Evolutionary conservation across 1,140 invertebrate species (phyloP).

Genomic region (Augochlora pura): DNA sequence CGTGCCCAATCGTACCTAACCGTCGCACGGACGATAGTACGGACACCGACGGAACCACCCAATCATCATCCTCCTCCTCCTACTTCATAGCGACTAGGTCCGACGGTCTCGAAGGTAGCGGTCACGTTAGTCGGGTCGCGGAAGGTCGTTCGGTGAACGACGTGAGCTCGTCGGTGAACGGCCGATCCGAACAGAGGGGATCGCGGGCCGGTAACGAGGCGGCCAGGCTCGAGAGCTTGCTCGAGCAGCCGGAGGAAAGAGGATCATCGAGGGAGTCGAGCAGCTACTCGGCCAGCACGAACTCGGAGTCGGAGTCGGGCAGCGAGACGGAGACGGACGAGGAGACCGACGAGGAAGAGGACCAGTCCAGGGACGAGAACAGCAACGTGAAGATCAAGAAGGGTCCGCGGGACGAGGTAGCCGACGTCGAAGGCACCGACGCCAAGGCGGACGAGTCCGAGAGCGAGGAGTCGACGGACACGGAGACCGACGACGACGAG

Average conservation of each 20-base stretch:
- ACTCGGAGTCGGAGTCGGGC: conserved; percentile 20
- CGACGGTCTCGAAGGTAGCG: conserved; percentile 45
- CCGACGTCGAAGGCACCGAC: neutral
- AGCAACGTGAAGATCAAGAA: conserved; percentile 45
- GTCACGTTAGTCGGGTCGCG: conserved; percentile 46
- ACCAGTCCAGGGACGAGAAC: conserved; percentile 51
- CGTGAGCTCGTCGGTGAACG: conserved; percentile 39
- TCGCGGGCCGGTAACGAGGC: neutral
- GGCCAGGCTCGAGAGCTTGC: neutral
- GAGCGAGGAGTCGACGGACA: conserved; percentile 29
- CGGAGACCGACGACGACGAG: conserved; percentile 44
- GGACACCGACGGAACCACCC: conserved; percentile 59
- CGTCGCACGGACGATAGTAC: conserved; percentile 56
- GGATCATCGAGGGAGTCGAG: conserved; percentile 1
- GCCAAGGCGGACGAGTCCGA: conserved; percentile 2
- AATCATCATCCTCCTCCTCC: conserved; percentile 58
- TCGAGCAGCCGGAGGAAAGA: neutral
- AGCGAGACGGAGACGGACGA: conserved; percentile 16
- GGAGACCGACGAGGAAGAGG: conserved; percentile 34
- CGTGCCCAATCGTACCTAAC: conserved; percentile 29
- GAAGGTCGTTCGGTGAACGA: conserved; percentile 57
- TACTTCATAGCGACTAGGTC: conserved; percentile 52
- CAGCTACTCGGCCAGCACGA: conserved; percentile 4
- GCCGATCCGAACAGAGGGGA: neutral
- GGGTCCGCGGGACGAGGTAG: neutral